phyloP scores from a whole-genome alignment of 2,797 vertebrate species.

The Gymnoscopelus microlampas region DNA sequence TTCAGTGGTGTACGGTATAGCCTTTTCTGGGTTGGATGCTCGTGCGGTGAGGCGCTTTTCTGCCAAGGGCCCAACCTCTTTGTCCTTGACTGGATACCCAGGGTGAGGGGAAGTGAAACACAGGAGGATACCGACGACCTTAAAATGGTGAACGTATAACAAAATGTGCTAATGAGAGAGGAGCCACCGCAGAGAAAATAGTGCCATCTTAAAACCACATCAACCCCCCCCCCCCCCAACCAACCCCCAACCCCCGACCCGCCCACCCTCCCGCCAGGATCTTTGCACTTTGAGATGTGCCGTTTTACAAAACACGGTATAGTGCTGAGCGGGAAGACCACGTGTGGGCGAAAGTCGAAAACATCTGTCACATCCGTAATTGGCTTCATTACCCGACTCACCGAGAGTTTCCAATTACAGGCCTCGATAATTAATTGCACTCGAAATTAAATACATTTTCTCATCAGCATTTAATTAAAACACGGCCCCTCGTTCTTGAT shows the following conservation, averaged over 20 bases:
- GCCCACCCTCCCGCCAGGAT: slow-evolving; percentile 31
- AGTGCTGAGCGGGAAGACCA: slow-evolving; percentile 47
- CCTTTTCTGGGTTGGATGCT: slow-evolving; percentile 43
- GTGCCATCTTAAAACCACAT: slow-evolving; percentile 37
- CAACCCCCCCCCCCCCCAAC: no score
- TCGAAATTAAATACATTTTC: slow-evolving; percentile 99
- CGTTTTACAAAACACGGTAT: slow-evolving; percentile 46
- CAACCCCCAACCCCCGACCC: no score
- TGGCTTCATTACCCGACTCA: slow-evolving; percentile 98
- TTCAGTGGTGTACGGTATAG: not conserved
- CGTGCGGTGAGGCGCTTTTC: slow-evolving; percentile 20
- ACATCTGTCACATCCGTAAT: slow-evolving; percentile 97
- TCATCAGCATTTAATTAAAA: slow-evolving; percentile 99
- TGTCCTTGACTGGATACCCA: slow-evolving; percentile 62
- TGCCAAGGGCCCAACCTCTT: slow-evolving; percentile 21
- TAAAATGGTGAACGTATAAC: slow-evolving; percentile 69
- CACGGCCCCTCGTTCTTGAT: slow-evolving; percentile 88
- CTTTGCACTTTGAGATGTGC: slow-evolving; percentile 51
- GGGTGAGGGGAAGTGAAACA: slow-evolving; percentile 67
- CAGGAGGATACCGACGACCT: slow-evolving; percentile 78
- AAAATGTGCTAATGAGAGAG: slow-evolving; percentile 72
- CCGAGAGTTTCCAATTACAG: slow-evolving; percentile 92
- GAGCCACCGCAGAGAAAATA: slow-evolving; percentile 69
- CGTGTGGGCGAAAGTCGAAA: slow-evolving; percentile 73
- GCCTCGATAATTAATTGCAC: slow-evolving; percentile 98